A percentile compares a stretch with the other conserved stretches of the same genome.
phyloP scores from a whole-genome alignment of 1,140 invertebrate genomes.

The Carcinoscorpius rotundicauda region DNA sequence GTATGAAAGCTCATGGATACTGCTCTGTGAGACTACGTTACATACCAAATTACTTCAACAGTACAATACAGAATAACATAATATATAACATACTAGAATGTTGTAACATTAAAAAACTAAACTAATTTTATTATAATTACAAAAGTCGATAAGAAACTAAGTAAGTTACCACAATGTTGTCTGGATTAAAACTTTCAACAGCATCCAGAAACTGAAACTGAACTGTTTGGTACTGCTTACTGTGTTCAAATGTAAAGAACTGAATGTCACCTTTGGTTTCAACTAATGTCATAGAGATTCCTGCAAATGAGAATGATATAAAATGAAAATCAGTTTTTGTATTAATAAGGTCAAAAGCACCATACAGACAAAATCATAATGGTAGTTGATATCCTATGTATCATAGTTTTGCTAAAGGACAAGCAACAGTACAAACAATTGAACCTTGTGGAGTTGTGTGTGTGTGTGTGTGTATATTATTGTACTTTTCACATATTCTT shows the following conservation, averaged over 20 bases:
- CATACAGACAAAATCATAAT: neutral
- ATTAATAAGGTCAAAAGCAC: no score
- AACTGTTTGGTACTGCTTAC: constrained; percentile 55
- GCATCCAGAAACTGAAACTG: constrained; percentile 61
- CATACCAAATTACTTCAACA: no score
- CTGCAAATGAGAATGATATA: constrained; percentile 24
- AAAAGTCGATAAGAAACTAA: no score
- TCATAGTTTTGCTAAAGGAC: neutral
- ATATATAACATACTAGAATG: neutral
- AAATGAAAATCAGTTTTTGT: no score
- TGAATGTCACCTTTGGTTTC: constrained; percentile 39
- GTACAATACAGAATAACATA: no score
- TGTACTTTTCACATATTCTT: no score
- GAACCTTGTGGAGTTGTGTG: no score
- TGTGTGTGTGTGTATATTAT: no score
- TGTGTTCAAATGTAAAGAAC: constrained; percentile 72
- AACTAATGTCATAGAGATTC: constrained; percentile 57
- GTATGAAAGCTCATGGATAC: no score
- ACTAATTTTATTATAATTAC: neutral
- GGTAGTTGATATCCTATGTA: constrained; percentile 12
- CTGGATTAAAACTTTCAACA: constrained; percentile 64
- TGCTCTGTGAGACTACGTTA: no score
- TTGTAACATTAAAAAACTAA: neutral
- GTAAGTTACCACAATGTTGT: constrained; percentile 56
- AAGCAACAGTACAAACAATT: no score